Conservation (phyloP, 2,888 invertebrate genomes). For the Coenonympha glycerion region DNA sequence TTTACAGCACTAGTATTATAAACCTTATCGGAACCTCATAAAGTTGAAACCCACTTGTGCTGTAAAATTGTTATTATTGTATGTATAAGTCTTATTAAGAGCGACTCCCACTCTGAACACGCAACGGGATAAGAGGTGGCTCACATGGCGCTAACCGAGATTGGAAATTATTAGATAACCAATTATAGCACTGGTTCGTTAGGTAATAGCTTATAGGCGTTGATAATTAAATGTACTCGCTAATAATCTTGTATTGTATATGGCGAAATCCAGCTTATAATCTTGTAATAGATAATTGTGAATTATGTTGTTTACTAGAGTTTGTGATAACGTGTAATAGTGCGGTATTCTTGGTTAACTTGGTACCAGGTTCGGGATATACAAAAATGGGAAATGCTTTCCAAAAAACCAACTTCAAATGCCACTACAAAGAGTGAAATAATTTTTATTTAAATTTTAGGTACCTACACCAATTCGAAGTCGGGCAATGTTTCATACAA, state of each 20-base stretch:
- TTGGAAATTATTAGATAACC: slow-evolving; percentile 8
- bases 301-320: not conserved
- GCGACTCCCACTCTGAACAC: slow-evolving; percentile 67
- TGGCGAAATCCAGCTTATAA: not conserved
- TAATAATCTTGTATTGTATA: slow-evolving; percentile 3
- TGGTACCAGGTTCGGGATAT: not conserved
- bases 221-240: slow-evolving; percentile 7
- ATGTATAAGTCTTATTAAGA: slow-evolving; percentile 70
- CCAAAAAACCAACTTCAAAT: too few species aligned
- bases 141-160: slow-evolving; percentile 42
- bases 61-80: slow-evolving; percentile 45
- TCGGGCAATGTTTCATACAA: too few species aligned
- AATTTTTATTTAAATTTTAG: too few species aligned
- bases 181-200: slow-evolving; percentile 3
- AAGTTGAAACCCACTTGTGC: slow-evolving; percentile 25
- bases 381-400: too few species aligned
- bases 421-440: too few species aligned
- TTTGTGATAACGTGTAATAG: not conserved
- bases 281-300: slow-evolving; percentile 2
- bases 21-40: slow-evolving; percentile 17
- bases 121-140: slow-evolving; percentile 45
- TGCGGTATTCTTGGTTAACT: not conserved
- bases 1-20: slow-evolving; percentile 6
- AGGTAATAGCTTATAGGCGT: not conserved
- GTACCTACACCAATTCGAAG: too few species aligned